Conservation (phyloP, 2,797 vertebrate species). For the Steatocranus sp. region DNA sequence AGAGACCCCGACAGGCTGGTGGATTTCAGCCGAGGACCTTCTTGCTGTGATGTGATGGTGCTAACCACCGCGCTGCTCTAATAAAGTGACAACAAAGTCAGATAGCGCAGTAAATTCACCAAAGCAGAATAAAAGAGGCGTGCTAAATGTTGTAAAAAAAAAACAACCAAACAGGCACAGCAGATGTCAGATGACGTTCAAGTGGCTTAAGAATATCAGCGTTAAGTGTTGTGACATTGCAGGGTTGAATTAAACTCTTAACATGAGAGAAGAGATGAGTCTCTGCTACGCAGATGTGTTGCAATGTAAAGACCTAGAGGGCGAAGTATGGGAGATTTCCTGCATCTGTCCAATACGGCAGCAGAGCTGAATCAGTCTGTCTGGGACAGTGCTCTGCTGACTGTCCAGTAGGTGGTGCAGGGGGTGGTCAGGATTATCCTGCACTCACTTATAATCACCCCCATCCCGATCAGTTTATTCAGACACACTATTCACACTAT, state of each 20-base stretch:
- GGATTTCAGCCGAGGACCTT: not conserved
- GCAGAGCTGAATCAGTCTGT: not conserved
- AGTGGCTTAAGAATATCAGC: not conserved
- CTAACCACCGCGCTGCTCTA: not conserved
- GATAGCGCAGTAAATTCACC: not conserved
- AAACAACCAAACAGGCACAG: not conserved
- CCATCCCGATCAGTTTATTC: not conserved
- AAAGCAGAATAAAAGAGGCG: not conserved
- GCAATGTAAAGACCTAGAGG: not conserved
- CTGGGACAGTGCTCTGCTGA: accelerated
- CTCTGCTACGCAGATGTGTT: not conserved
- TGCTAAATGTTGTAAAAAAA: not conserved
- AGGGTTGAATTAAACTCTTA: not conserved
- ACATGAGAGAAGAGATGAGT: not conserved
- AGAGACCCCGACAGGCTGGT: too few species aligned
- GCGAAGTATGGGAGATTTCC: not conserved
- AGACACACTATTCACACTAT: not conserved
- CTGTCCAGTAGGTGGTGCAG: not conserved
- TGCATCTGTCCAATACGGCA: not conserved
- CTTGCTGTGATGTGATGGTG: not conserved
- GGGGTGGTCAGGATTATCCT: not conserved
- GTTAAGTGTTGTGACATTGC: not conserved
- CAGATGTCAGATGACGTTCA: not conserved
- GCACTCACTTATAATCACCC: accelerated
- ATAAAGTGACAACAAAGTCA: not conserved